phyloP scores from a whole-genome alignment of 30 jellyfish, hydroid and myxozoan species.

The Clytia hemisphaerica region DNA sequence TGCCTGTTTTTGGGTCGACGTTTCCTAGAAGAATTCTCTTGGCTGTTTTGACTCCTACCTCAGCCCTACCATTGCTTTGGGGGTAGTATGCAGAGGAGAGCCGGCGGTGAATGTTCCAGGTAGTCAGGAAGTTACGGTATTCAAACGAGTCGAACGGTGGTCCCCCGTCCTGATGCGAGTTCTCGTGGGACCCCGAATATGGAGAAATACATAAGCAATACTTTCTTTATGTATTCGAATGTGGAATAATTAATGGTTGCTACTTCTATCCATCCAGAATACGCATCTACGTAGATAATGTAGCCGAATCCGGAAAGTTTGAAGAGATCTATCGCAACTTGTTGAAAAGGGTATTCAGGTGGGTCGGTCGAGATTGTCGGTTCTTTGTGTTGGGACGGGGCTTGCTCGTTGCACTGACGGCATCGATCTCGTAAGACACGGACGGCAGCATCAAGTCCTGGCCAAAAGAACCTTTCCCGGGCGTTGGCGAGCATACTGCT shows the following conservation, averaged over 20 bases:
- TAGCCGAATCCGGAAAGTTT: conserved; percentile 11
- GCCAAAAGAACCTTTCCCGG: conserved; percentile 43
- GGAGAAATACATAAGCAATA: background rate
- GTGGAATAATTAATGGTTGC: conserved; percentile 23
- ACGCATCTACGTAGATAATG: conserved; percentile 25
- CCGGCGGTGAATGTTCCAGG: conserved; percentile 13
- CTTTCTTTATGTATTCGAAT: background rate
- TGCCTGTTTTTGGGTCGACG: conserved; percentile 2
- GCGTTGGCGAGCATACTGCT: conserved; percentile 44
- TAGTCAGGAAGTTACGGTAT: background rate
- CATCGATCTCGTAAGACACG: conserved; percentile 29
- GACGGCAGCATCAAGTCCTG: conserved; percentile 44
- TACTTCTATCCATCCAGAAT: conserved; percentile 39
- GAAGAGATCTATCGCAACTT: conserved; percentile 9
- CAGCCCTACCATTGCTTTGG: conserved; percentile 22
- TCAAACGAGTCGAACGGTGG: background rate
- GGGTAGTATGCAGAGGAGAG: conserved; percentile 14
- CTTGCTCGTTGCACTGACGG: conserved; percentile 32
- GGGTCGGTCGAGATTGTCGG: conserved; percentile 11
- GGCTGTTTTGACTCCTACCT: conserved; percentile 3
- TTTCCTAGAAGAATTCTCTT: background rate
- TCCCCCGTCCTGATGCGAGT: background rate
- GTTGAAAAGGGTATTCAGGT: conserved; percentile 37
- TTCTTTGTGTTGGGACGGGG: conserved; percentile 26
- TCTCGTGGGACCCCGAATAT: conserved; percentile 8